These are phyloP conservation scores for Morbakka virulenta DNA, from an alignment of 30 jellyfish, hydroid and myxozoan species.

Conservation along the genomic window DNA sequence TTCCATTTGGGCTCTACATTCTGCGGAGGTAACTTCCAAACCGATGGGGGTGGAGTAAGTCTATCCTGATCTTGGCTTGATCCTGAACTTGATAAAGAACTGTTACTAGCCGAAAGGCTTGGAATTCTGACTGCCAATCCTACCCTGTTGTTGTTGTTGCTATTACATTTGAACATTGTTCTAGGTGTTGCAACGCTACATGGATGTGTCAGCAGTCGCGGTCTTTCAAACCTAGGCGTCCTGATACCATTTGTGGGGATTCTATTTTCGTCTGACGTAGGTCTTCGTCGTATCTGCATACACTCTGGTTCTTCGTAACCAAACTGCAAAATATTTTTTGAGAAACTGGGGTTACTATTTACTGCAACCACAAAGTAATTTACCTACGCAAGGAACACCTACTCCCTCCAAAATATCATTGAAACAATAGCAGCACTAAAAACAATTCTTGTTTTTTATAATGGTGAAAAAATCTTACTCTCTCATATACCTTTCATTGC, in stretches of 20 bases:
- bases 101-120: neutral
- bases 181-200: neutral
- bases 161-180: neutral
- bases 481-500: no score
- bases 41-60: neutral
- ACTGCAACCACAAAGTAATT: no score
- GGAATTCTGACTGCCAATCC: neutral
- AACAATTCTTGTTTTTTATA: no score
- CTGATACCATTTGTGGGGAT: neutral
- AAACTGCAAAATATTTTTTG: neutral
- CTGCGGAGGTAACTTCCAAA: neutral
- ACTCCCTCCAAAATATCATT: no score
- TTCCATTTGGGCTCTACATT: neutral
- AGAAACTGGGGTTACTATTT: no score
- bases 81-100: neutral
- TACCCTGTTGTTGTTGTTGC: neutral
- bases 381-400: no score
- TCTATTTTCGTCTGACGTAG: neutral
- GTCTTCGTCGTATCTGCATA: neutral
- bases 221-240: neutral
- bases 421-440: no score
- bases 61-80: neutral
- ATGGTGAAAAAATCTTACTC: no score
- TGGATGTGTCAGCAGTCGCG: neutral
- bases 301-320: neutral